Evolutionary conservation across 2,113 vertebrate species (phyloP).

Genomic region (Pristiophorus japonicus): DNA sequence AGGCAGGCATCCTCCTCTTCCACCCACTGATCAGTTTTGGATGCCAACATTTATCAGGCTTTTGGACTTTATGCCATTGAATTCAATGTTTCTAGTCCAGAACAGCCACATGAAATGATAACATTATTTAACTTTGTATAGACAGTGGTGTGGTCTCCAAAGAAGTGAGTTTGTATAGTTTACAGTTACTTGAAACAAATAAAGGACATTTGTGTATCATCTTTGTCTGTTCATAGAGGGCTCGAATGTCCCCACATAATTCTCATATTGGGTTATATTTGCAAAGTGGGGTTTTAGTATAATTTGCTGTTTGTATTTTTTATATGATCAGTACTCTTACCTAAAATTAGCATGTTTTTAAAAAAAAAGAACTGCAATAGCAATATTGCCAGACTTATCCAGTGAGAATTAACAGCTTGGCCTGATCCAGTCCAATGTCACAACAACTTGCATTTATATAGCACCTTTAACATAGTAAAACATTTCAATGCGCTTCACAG

Average conservation of each 20-base stretch:
- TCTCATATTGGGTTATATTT: background rate
- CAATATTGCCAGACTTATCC: background rate
- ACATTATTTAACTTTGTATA: background rate
- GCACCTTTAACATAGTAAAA: no score
- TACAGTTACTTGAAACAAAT: background rate
- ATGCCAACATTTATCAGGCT: background rate
- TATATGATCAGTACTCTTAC: background rate
- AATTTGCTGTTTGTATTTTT: background rate
- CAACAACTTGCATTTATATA: no score
- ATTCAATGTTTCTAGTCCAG: background rate
- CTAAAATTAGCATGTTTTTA: background rate
- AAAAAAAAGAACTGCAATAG: background rate
- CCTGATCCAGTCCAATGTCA: background rate
- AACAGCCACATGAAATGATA: background rate
- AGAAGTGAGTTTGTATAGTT: background rate
- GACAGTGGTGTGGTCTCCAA: background rate
- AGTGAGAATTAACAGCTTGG: background rate
- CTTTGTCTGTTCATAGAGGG: no score
- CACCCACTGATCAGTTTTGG: background rate
- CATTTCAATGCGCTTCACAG: no score
- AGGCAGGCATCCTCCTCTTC: background rate
- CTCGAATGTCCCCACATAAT: background rate
- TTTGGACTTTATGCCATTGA: background rate
- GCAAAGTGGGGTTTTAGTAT: background rate
- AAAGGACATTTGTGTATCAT: background rate